A percentile compares a stretch with the other conserved stretches of the same genome.
Evolutionary conservation across 1,140 invertebrate genomes (phyloP).

Genomic region (Drosophila azteca): DNA sequence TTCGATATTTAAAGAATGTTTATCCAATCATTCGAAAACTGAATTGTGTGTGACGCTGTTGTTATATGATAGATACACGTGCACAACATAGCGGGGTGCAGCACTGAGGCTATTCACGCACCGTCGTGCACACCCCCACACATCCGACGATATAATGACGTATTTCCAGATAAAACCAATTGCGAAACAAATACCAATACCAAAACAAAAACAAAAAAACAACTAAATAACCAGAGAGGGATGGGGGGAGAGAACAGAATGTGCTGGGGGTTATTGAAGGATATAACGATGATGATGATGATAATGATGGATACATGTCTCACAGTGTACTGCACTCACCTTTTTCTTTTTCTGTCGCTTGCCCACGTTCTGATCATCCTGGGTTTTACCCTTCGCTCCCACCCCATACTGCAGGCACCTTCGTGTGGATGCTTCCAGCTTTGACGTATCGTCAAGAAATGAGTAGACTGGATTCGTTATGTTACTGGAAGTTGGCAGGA

Average conservation of each 20-base stretch:
- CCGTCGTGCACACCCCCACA: too few species aligned
- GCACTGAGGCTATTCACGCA: too few species aligned
- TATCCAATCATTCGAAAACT: slow-evolving; percentile 47
- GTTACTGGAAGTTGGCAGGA: background rate
- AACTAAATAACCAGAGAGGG: too few species aligned
- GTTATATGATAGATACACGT: background rate
- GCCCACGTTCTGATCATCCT: slow-evolving; percentile 74
- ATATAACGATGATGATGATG: too few species aligned
- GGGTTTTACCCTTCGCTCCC: slow-evolving; percentile 71
- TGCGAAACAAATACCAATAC: too few species aligned
- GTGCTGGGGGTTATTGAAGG: too few species aligned
- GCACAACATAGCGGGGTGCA: too few species aligned
- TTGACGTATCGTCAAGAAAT: slow-evolving; percentile 7
- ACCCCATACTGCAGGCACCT: slow-evolving; percentile 37
- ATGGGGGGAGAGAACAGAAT: too few species aligned
- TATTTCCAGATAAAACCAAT: too few species aligned
- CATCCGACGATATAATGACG: too few species aligned
- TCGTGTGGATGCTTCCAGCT: slow-evolving; percentile 30
- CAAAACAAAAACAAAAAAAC: too few species aligned
- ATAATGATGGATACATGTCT: too few species aligned
- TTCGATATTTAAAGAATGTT: slow-evolving; percentile 53
- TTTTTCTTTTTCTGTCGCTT: slow-evolving; percentile 77
- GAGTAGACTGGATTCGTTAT: slow-evolving; percentile 11
- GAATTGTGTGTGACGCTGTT: slow-evolving; percentile 40
- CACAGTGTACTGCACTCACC: slow-evolving; percentile 40